These are phyloP conservation scores for Teleiodes luculella DNA, from an alignment of 2,888 invertebrate genomes.

Conservation along the genomic window DNA sequence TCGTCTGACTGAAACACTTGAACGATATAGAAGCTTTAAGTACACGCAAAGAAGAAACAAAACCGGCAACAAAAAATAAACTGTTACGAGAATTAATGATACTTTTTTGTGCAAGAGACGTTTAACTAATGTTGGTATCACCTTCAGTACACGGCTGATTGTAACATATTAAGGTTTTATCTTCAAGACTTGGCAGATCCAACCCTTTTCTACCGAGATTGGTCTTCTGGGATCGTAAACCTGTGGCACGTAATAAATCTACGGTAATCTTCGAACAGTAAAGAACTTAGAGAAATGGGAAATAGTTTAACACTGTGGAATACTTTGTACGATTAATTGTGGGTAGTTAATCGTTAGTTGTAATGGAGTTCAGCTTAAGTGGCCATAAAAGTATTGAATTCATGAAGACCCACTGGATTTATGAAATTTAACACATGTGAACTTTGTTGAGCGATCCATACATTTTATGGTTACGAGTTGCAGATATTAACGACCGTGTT, in stretches of 20 bases:
- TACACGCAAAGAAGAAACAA: constrained; percentile 1
- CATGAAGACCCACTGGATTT: constrained; percentile 10
- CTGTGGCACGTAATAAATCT: constrained; percentile 27
- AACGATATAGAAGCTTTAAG: not conserved
- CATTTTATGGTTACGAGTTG: constrained; percentile 7
- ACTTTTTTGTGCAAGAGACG: constrained; percentile 13
- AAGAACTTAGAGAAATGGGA: constrained; percentile 3
- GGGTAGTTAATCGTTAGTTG: constrained; percentile 9
- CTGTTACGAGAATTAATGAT: constrained; percentile 14
- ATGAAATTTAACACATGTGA: constrained; percentile 14
- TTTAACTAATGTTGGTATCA: constrained; percentile 20
- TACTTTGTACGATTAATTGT: constrained; percentile 15
- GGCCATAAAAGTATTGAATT: constrained; percentile 14
- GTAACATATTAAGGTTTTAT: constrained; percentile 47
- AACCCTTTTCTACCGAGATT: constrained; percentile 51
- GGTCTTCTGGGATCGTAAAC: constrained; percentile 51
- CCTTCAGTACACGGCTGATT: constrained; percentile 42
- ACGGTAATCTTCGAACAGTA: constrained; percentile 17
- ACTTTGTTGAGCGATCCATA: constrained; percentile 14
- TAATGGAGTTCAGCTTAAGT: constrained; percentile 7
- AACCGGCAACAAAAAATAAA: constrained; percentile 3
- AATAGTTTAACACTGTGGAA: constrained; percentile 4
- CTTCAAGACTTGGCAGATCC: constrained; percentile 38
- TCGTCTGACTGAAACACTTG: constrained; percentile 1
- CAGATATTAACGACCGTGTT: constrained; percentile 9